Percentiles rank a stretch among this genome's conserved stretches.
phyloP scores from a whole-genome alignment of 2,797 vertebrate species.

The Lemur catta region DNA sequence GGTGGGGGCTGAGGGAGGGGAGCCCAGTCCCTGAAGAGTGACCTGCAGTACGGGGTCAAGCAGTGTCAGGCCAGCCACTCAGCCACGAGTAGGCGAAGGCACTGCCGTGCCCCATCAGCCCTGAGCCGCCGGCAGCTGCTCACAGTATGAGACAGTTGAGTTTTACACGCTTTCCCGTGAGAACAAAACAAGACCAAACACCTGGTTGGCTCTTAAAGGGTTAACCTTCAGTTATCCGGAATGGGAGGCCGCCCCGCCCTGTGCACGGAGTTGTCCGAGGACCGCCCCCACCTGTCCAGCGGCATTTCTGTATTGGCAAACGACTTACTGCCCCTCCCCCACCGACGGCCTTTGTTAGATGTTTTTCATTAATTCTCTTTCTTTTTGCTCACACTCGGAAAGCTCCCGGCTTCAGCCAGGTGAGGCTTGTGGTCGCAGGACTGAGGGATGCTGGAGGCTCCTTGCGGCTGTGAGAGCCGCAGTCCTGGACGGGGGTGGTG shows the following conservation, averaged over 20 bases:
- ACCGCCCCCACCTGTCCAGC: background rate
- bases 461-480: slow-evolving; percentile 55
- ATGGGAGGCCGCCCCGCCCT: background rate
- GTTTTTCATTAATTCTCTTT: background rate
- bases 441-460: slow-evolving; percentile 43
- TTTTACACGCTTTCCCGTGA: background rate
- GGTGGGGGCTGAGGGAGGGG: background rate
- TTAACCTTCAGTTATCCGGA: background rate
- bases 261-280: background rate
- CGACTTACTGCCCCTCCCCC: background rate
- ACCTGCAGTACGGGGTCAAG: background rate
- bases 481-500: slow-evolving; percentile 58
- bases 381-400: background rate
- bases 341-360: background rate
- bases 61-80: background rate
- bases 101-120: background rate
- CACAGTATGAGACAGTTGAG: background rate
- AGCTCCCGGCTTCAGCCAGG: slow-evolving; percentile 8
- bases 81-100: fast-evolving
- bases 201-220: background rate
- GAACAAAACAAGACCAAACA: background rate
- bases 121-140: background rate
- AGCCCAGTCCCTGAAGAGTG: no score
- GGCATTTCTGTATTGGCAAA: background rate
- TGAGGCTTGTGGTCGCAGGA: slow-evolving; percentile 46